Evolutionary conservation across 2,888 invertebrate species (phyloP).

Genomic region (Opisthograptis luteolata): DNA sequence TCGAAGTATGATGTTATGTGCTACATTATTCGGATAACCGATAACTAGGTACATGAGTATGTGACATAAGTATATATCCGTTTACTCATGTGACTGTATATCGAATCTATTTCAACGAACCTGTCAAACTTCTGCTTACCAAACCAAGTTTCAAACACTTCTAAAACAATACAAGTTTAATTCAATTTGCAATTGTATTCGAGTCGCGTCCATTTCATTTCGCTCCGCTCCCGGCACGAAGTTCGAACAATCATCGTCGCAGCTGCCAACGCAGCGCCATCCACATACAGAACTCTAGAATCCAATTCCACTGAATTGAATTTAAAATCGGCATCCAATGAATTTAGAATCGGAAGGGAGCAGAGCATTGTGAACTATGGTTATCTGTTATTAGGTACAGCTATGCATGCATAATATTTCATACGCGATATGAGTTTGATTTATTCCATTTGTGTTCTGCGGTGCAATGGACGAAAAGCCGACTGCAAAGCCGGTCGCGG

Average conservation of each 20-base stretch:
- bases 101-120: background rate
- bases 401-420: conserved; percentile 17
- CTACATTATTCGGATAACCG: too few relatives aligned
- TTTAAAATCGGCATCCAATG: conserved; percentile 33
- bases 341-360: conserved; percentile 13
- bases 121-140: background rate
- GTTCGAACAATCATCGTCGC: conserved; percentile 45
- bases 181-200: conserved; percentile 34
- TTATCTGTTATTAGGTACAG: conserved; percentile 6
- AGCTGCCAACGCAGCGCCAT: conserved; percentile 38
- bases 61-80: background rate
- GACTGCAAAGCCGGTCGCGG: too few relatives aligned
- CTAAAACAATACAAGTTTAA: conserved; percentile 25
- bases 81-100: background rate
- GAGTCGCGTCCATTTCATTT: conserved; percentile 40
- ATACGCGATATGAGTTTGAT: conserved; percentile 6
- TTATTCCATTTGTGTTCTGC: background rate
- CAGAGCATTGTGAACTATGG: conserved; percentile 11
- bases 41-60: too few relatives aligned
- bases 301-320: conserved; percentile 38
- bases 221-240: conserved; percentile 30
- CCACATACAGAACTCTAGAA: conserved; percentile 17
- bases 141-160: background rate
- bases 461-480: background rate
- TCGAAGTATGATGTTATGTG: too few relatives aligned